Evolutionary conservation across 30 jellyfish, hydroid and myxozoan genomes (phyloP), one percentile per base, ranked within the genome.

Genomic region (Mastigias papua): DNA sequence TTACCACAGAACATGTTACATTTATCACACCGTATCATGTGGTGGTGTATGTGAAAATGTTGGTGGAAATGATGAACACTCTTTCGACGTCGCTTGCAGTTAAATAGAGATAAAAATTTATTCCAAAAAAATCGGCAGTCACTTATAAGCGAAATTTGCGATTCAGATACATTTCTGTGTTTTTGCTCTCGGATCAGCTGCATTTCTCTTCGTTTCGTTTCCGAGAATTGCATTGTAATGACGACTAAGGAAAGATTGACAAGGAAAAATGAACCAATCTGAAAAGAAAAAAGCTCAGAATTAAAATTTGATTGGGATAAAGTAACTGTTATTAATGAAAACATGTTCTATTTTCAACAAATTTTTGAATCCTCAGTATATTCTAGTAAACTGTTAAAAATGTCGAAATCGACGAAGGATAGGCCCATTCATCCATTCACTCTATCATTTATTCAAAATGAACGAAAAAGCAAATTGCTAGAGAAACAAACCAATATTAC

Each of bases 141-240:
- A 76, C 93, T 88, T 22, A 86, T 67, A 62, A 93, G 69, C 0
- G 98, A 93, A 32, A 93, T 77, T 42, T 93, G 96, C 3, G 98
- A 93, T 26, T 51, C 91, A 0, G 91, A 33, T 54, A 74, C 76
- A 0, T 34, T 89, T 16, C 58, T 82, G 32, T 78, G 50, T 48
- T 68, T 76, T 60, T 93, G 96, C 35, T 93, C 97, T 69, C 93
- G 61, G 32, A 93, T 93, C 65, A 93, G 16, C 50, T 90, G 90
- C 95, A 89, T 85, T 84, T 93, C 98, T 1, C 98, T 82, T 0
- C 97, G 85, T 67, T 93, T 93, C 30, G 98, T 93, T 75, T 93
- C 98, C 17, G 98, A 83, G 81, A 93, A 93, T 65, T 93, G 98
- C 98, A 93, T 93, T 33, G 98, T 93, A 11, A 93, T 93, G 11